Conservation (phyloP, 2,888 invertebrate species). For the Silvanus unidentatus region DNA sequence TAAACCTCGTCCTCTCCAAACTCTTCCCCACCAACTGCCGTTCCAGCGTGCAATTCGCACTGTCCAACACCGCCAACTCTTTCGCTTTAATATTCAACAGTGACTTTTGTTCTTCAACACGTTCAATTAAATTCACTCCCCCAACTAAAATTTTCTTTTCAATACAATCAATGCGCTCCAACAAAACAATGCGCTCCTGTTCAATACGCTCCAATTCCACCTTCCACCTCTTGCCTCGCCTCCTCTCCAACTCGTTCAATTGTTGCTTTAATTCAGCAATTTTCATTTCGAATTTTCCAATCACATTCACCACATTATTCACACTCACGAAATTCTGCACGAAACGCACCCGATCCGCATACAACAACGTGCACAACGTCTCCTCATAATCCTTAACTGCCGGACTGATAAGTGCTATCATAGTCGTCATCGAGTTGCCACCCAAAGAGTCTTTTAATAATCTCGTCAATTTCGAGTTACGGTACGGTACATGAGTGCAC, state of each 20-base stretch:
- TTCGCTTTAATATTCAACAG: slow-evolving; percentile 77
- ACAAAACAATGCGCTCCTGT: slow-evolving; percentile 49
- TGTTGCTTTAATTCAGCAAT: slow-evolving; percentile 60
- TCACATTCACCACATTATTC: slow-evolving; percentile 82
- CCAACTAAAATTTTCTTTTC: slow-evolving; percentile 93
- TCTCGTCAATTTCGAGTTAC: slow-evolving; percentile 93
- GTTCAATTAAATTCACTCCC: slow-evolving; percentile 92
- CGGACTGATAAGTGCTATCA: slow-evolving; percentile 92
- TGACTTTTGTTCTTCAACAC: slow-evolving; percentile 83
- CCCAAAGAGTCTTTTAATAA: slow-evolving; percentile 91
- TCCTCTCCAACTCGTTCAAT: slow-evolving; percentile 59
- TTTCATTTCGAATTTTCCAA: slow-evolving; percentile 84
- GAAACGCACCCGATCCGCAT: slow-evolving; percentile 93
- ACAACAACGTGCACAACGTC: slow-evolving; percentile 87
- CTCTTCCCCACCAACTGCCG: slow-evolving; percentile 81
- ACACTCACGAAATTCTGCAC: slow-evolving; percentile 90
- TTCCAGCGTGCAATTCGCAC: slow-evolving; percentile 73
- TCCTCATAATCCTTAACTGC: slow-evolving; percentile 91
- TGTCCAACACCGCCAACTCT: slow-evolving; percentile 67
- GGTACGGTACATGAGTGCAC: slow-evolving; percentile 84
- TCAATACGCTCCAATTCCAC: slow-evolving; percentile 49
- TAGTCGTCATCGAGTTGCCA: slow-evolving; percentile 87
- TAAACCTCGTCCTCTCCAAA: slow-evolving; percentile 79
- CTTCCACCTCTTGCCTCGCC: not conserved
- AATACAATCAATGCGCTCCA: slow-evolving; percentile 57